Percentiles rank a stretch among this genome's conserved stretches.
Conservation (phyloP, 2,888 invertebrate species). For the Asteroscopus sphinx region DNA sequence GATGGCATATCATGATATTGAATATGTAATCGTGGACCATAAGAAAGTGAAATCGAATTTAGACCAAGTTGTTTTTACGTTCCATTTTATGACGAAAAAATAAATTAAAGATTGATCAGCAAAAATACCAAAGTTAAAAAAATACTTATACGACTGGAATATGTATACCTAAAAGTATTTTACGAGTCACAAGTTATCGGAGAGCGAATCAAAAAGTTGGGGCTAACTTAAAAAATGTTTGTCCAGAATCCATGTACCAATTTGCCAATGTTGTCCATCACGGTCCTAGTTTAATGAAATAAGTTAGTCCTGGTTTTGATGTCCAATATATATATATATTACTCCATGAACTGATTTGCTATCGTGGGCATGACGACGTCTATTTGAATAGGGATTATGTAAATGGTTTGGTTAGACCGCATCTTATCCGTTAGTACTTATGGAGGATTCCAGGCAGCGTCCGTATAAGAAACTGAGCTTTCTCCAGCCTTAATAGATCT, state of each 20-base stretch:
- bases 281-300: slow-evolving; percentile 44
- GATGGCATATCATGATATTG: neutral
- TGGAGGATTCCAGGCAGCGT: slow-evolving; percentile 12
- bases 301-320: slow-evolving; percentile 25
- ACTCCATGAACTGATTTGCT: slow-evolving; percentile 17
- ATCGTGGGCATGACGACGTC: slow-evolving; percentile 19
- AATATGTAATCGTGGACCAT: neutral
- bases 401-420: slow-evolving; percentile 13
- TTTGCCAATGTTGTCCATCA: slow-evolving; percentile 15
- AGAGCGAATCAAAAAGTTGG: slow-evolving; percentile 26
- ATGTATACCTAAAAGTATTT: slow-evolving; percentile 17
- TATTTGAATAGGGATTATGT: slow-evolving; percentile 46
- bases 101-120: slow-evolving; percentile 5
- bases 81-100: slow-evolving; percentile 14
- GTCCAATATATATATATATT: slow-evolving; percentile 15
- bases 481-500: slow-evolving; percentile 22
- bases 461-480: slow-evolving; percentile 12
- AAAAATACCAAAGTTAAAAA: slow-evolving; percentile 16
- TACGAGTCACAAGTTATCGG: slow-evolving; percentile 19
- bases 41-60: neutral
- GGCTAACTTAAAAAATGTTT: slow-evolving; percentile 25
- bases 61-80: slow-evolving; percentile 6
- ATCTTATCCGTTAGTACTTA: slow-evolving; percentile 11
- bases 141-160: slow-evolving; percentile 6
- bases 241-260: slow-evolving; percentile 16